These are phyloP conservation scores for Chelonia mydas DNA, from an alignment of 2,797 vertebrate species.

Conservation along the genomic window DNA sequence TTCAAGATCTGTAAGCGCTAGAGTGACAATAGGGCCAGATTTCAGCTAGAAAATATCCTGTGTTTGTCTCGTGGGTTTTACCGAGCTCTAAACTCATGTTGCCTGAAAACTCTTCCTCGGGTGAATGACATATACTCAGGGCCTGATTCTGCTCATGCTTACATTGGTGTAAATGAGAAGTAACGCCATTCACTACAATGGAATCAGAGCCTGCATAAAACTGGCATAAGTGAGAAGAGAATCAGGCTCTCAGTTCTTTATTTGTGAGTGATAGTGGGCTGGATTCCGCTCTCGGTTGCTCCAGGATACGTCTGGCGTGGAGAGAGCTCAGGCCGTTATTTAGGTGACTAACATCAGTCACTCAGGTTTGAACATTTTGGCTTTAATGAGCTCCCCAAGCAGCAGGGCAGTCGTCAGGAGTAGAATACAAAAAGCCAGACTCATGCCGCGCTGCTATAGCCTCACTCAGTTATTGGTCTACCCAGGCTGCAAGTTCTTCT, in stretches of 20 bases:
- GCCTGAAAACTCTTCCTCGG: rapidly evolving
- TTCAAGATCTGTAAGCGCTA: rapidly evolving
- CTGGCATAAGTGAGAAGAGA: neutral
- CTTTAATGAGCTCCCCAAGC: slow-evolving; percentile 50
- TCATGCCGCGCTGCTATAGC: neutral
- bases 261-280: neutral
- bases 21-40: neutral
- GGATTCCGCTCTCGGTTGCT: neutral
- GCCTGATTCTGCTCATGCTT: neutral
- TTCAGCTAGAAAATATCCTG: neutral
- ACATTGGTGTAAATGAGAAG: neutral
- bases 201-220: neutral
- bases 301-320: neutral
- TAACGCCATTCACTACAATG: rapidly evolving
- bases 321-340: neutral
- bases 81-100: neutral
- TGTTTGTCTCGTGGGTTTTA: neutral
- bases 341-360: neutral
- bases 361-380: neutral
- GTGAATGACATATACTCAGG: neutral
- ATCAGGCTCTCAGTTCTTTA: neutral
- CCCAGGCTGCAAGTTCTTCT: rapidly evolving
- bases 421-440: rapidly evolving
- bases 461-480: neutral
- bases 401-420: neutral